Conservation (phyloP, 2,797 vertebrate species). For the Buphagus erythrorhynchus region DNA sequence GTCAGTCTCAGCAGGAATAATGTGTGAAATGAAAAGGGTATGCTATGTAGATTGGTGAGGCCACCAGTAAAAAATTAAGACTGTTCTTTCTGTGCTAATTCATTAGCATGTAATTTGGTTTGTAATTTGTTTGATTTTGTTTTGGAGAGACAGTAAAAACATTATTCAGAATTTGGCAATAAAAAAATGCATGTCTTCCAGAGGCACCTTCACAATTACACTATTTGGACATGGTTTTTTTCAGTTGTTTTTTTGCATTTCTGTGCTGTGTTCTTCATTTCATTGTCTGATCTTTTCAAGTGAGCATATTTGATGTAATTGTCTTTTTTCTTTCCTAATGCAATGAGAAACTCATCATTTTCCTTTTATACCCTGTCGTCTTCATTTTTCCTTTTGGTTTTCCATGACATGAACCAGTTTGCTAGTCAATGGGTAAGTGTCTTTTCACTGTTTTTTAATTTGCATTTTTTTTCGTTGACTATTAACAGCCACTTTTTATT, state of each 20-base stretch:
- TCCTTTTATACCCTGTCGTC: constrained; percentile 67
- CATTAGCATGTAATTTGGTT: neutral
- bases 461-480: neutral
- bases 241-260: constrained; percentile 6
- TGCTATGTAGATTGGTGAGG: neutral
- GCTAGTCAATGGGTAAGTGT: constrained; percentile 95
- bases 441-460: neutral
- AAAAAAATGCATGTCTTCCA: neutral
- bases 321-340: constrained; percentile 33
- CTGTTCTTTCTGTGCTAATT: neutral
- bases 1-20: neutral
- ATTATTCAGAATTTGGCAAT: neutral
- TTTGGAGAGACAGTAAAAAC: neutral
- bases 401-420: constrained; percentile 81
- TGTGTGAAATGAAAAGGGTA: neutral
- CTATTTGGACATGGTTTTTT: neutral
- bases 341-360: constrained; percentile 74
- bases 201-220: neutral
- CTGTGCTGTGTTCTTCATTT: neutral
- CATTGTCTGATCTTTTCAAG: constrained; percentile 12
- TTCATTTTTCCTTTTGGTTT: constrained; percentile 76
- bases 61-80: neutral
- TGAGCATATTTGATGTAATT: constrained; percentile 31
- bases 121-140: neutral
- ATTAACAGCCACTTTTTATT: neutral